phyloP scores from a whole-genome alignment of 64 coral and sea anemone species.

The Actinia equina region DNA sequence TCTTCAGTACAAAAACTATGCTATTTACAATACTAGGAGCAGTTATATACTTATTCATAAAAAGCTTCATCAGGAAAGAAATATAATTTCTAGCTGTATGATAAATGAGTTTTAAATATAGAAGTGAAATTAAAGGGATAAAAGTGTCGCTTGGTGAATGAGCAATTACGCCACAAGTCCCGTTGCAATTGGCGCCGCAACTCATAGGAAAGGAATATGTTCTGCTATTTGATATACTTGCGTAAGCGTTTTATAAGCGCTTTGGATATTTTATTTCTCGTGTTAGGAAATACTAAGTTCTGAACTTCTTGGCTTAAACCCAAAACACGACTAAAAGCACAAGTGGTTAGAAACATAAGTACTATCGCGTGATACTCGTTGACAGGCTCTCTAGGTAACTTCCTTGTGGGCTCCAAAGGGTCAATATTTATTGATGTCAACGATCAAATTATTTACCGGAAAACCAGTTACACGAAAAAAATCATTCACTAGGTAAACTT shows the following conservation, averaged over 20 bases:
- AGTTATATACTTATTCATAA: too few species aligned
- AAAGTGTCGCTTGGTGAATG: too few species aligned
- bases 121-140: too few species aligned
- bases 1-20: too few species aligned
- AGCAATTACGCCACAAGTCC: too few species aligned
- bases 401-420: not conserved
- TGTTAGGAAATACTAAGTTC: not conserved
- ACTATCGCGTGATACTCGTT: not conserved
- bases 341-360: not conserved
- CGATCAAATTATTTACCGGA: not conserved
- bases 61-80: too few species aligned
- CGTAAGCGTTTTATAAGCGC: not conserved
- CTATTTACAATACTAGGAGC: too few species aligned
- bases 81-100: too few species aligned
- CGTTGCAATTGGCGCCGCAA: too few species aligned
- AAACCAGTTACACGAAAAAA: not conserved
- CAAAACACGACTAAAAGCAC: not conserved
- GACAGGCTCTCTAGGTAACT: not conserved
- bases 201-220: not conserved
- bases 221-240: not conserved
- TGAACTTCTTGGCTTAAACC: not conserved
- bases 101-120: too few species aligned
- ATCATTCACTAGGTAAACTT: not conserved
- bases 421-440: not conserved
- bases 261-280: not conserved